phyloP scores from a whole-genome alignment of 2,888 invertebrate species.

The Sylvicola fuscatus region DNA sequence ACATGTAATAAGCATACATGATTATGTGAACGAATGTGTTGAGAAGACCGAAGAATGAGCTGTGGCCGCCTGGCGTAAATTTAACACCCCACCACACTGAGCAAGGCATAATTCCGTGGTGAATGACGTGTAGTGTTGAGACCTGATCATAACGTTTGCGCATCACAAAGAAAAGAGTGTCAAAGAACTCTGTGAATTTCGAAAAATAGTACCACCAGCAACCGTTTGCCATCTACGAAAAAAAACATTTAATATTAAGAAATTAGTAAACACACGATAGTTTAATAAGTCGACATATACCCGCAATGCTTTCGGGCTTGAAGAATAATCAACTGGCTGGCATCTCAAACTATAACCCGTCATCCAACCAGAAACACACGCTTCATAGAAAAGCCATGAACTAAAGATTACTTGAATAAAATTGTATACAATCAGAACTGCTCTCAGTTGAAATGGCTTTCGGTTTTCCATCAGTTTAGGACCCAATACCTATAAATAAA shows the following conservation, averaged over 20 bases:
- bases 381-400: conserved; percentile 29
- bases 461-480: conserved; percentile 71
- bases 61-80: conserved; percentile 79
- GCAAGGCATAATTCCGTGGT: conserved; percentile 89
- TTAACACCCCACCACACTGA: conserved; percentile 85
- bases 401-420: conserved; percentile 45
- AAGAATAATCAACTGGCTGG: conserved; percentile 63
- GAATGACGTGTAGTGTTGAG: conserved; percentile 79
- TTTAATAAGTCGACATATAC: conserved; percentile 26
- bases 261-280: conserved; percentile 1
- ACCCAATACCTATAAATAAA: conserved; percentile 35
- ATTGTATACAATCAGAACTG: conserved; percentile 63
- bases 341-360: conserved; percentile 51
- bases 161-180: conserved; percentile 86
- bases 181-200: conserved; percentile 85
- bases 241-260: conserved; percentile 2
- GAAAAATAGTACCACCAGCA: conserved; percentile 93
- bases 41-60: conserved; percentile 80
- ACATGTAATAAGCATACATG: conserved; percentile 84
- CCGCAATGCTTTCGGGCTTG: conserved; percentile 40
- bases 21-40: conserved; percentile 90
- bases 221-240: conserved; percentile 50
- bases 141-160: conserved; percentile 86
- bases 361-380: conserved; percentile 42
- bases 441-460: conserved; percentile 57